Evolutionary conservation across 2,888 invertebrate species (phyloP), one percentile per base, ranked within the genome.

Genomic region (Melipona bicolor): DNA sequence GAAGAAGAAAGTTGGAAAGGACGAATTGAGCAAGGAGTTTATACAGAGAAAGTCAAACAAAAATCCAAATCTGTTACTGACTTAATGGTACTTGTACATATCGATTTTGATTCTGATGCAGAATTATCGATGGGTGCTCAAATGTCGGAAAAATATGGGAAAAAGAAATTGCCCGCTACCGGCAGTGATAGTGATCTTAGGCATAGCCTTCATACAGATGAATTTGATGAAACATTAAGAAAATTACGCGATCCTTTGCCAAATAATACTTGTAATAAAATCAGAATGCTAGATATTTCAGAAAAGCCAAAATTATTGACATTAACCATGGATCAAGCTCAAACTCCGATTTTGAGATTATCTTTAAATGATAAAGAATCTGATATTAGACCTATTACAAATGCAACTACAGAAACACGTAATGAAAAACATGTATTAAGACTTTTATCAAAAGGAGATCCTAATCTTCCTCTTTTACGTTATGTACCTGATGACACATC

Each of bases 1-100:
- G 96, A 96, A 92, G 96, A 96, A 85, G 96, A 96, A 89, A 96
- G 95, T 81, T 96, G 96, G 96, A 94, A 95, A 64, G 95, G 95
- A 67, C 95, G 96, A 86, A 95, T 96, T 52, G 96, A 96, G 92
- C 94, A 95, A 49, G 96, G 96, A 1, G 96, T 95, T 67, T 95
- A 96, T 81, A 95, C 96, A 0, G 96, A 96, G 90, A 96, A 96
- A 93, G 96, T 96, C 0, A 95, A 96, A 84, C 95, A 96, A 87
- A 96, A 96, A 92, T 96, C 96, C 0, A 96, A 96, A 91, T 96
- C 96, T 71, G 96, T 96, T 0, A 96, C 96, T 15, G 96, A 97
- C 94, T 94, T 97, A 49, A 96, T 97, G 96, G 95, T 96, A 56
- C 93, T 97, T 64, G 96, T 96, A 21, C 96, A 96, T 88, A 96